Base-by-base conservation (phyloP, 53 echinoderm and acorn worm genomes). In the Holothuria leucospilota region DNA sequence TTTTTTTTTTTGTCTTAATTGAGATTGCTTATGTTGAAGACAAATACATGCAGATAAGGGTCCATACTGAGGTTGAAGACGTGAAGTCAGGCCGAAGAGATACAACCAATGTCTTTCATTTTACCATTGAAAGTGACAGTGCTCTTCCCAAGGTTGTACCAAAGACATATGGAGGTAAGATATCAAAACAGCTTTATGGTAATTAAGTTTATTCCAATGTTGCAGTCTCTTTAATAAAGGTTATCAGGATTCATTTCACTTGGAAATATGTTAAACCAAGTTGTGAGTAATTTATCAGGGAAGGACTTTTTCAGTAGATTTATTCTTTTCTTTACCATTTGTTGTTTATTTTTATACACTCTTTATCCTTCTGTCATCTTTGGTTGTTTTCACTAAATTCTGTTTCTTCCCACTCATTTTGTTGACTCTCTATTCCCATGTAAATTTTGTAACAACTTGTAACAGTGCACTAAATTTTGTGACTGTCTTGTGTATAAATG, bases 101-200 rank as follows among this genome's bases (percentile, higher is more conserved):
- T 66, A 97, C 97, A 20, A 97, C 97, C 61, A 97, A 97, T 62
- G 90, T 93, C 13, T 97, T 97, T 66, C 95, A 97, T 86, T 97
- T 95, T 67, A 97, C 97, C 39, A 79, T 93, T 15, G 90, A 88
- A 20, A 71, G 88, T 41, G 87, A 88, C 51, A 72, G 51, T 9
- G 72, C 84, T 5, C 93, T 98, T 13, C 85, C 80, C 15, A 78
- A 65, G 52, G 98, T 98, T 15, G 82, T 89, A 61, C 98, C 98
- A 29, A 95, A 95, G 89, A 95, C 98, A 13, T 98, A 95, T 74
- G 95, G 95, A 85, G 98, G 98, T 98, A 78, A 85, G 91, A 67
- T 67, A 15, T 2, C 8, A 18, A 15, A 56, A 56, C 56, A 5
- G 46, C 8, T 1, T 56, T 16, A 18, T 18, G 18, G 0, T 18